Conservation (phyloP, 1,140 invertebrate species). For the Nomia melanderi region DNA sequence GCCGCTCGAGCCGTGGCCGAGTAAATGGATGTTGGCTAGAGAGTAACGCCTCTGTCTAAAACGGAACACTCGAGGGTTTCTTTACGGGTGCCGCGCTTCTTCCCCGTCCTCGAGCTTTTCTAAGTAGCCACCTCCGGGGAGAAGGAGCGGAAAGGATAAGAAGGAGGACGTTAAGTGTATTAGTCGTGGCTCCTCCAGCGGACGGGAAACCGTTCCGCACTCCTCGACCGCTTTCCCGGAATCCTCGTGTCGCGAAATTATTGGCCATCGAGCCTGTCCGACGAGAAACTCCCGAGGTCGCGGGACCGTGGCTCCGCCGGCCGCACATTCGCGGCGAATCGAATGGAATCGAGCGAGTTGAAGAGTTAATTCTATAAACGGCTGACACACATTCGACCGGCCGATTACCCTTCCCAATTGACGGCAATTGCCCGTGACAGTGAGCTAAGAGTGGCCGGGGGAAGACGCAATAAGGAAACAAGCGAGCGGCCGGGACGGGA, state of each 20-base stretch:
- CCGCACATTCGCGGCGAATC: neutral
- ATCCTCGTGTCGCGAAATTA: too few relatives aligned
- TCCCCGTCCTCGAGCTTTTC: constrained; percentile 32
- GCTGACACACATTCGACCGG: constrained; percentile 36
- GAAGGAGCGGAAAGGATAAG: constrained; percentile 10
- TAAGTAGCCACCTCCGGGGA: constrained; percentile 13
- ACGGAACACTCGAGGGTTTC: constrained; percentile 56
- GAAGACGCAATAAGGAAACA: neutral
- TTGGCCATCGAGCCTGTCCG: too few relatives aligned
- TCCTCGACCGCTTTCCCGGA: neutral
- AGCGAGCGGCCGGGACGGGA: too few relatives aligned
- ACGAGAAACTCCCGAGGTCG: neutral
- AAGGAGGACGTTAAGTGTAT: constrained; percentile 43
- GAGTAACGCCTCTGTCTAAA: constrained; percentile 51
- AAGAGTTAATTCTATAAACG: constrained; percentile 32
- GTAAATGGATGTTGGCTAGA: constrained; percentile 38
- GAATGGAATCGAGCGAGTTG: neutral
- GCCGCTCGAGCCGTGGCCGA: constrained; percentile 31
- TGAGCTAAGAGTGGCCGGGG: constrained; percentile 15
- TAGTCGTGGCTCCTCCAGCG: constrained; percentile 11
- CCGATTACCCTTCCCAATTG: constrained; percentile 38
- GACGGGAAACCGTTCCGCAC: neutral
- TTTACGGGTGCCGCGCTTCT: constrained; percentile 45
- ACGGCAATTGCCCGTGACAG: constrained; percentile 36
- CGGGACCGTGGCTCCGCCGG: too few relatives aligned